Evolutionary conservation across 2,888 invertebrate genomes (phyloP), one percentile per base, ranked within the genome.

Genomic region (Nysson spinosus): DNA sequence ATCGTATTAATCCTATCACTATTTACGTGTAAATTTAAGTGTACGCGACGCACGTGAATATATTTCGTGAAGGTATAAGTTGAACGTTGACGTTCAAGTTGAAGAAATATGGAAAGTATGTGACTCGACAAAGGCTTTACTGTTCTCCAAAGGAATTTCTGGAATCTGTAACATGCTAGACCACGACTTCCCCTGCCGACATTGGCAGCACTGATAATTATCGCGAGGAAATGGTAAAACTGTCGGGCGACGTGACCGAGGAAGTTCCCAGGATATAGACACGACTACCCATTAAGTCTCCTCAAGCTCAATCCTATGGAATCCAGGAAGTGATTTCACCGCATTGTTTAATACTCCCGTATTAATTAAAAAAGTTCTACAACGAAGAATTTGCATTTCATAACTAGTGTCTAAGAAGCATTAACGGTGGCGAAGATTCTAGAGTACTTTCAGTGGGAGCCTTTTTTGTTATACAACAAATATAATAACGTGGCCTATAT

Each of bases 161-260:
- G n/a, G n/a, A n/a, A n/a, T 61, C 44, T 5, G 14, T 55, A 54
- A 3, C 37, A 37, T 42, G 44, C 20, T 47, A 26, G 24, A 32
- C 28, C 35, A 40, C 35, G 32, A 32, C 32, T 62, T 54, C 55
- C 47, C 34, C 26, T 34, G 42, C 26, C 34, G 32, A 32, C 52
- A 44, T 55, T 12, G 43, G 9, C 47, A n/a, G 54, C n/a, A n/a
- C 20, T 16, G 55, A 61, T 69, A 70, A 73, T 73, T 69, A 60
- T 35, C 44, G 46, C 46, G 14, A 54, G 58, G 55, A 74, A 74
- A 70, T 60, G 37, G 40, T 54, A 34, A 64, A 47, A 55, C 39
- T 20, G 42, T 40, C 37, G 39, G 26, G 52, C 46, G 44, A 50
- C 19, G 46, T 1, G 19, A 12, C 9, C 28, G 17, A 43, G 44